A percentile compares a stretch with the other conserved stretches of the same genome.
Evolutionary conservation across 64 coral and sea anemone genomes (phyloP).

Genomic region (Porites australiensis): DNA sequence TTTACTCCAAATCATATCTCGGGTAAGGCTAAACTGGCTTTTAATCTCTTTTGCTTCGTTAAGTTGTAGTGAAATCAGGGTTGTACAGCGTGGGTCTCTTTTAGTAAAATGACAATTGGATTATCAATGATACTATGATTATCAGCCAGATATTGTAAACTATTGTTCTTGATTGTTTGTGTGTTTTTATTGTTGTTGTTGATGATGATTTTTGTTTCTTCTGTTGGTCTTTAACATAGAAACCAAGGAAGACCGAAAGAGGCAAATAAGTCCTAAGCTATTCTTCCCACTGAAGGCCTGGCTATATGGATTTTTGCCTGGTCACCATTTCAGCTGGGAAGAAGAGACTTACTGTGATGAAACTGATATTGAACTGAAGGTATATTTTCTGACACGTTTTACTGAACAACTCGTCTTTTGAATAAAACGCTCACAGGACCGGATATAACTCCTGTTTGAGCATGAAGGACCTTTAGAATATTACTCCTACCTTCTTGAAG

Average conservation of each 20-base stretch:
- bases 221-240: neutral
- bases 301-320: constrained; percentile 41
- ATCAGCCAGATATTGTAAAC: neutral
- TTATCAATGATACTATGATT: too few relatives aligned
- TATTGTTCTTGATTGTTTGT: neutral
- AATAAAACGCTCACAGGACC: too few relatives aligned
- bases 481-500: too few relatives aligned
- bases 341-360: neutral
- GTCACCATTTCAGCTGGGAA: constrained; percentile 49
- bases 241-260: constrained; percentile 4
- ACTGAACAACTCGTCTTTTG: neutral
- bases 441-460: too few relatives aligned
- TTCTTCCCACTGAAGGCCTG: constrained; percentile 39
- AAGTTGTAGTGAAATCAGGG: too few relatives aligned
- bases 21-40: too few relatives aligned
- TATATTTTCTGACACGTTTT: neutral
- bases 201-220: neutral
- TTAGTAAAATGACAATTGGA: too few relatives aligned
- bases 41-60: too few relatives aligned
- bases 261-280: constrained; percentile 1
- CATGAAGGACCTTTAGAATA: too few relatives aligned
- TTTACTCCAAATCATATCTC: too few relatives aligned
- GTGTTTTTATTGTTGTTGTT: too few relatives aligned
- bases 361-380: neutral
- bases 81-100: too few relatives aligned